Evolutionary conservation across 2,797 vertebrate species (phyloP).

Genomic region (Sitta carolinensis): DNA sequence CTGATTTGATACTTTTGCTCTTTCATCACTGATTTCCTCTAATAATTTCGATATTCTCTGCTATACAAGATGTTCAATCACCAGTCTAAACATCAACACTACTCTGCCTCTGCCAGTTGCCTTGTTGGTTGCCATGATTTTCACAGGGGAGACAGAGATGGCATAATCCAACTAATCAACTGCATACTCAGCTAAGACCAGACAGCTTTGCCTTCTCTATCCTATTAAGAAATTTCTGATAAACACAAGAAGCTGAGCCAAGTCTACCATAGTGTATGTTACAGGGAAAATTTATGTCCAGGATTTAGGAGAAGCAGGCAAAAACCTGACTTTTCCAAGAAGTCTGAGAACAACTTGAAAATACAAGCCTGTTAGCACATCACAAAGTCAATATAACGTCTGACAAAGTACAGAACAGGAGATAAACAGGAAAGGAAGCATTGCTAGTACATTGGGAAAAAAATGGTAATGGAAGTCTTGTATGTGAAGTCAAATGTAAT

Average conservation of each 20-base stretch:
- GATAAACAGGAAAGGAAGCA: not conserved
- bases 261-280: fast-evolving
- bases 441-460: not conserved
- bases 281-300: not conserved
- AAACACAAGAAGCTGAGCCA: not conserved
- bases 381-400: not conserved
- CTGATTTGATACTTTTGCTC: not conserved
- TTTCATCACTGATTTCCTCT: not conserved
- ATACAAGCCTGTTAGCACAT: not conserved
- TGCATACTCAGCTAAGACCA: not conserved
- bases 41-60: not conserved
- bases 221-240: not conserved
- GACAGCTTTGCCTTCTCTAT: not conserved
- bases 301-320: not conserved
- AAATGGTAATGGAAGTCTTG: not conserved
- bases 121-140: not conserved
- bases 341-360: not conserved
- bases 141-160: not conserved
- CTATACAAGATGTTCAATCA: not conserved
- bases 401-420: not conserved
- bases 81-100: not conserved
- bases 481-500: not conserved
- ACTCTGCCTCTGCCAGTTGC: not conserved
- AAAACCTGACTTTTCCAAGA: not conserved
- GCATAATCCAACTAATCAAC: not conserved